Evolutionary conservation across 2,797 vertebrate genomes (phyloP).

Genomic region (Neomorphus geoffroyi): DNA sequence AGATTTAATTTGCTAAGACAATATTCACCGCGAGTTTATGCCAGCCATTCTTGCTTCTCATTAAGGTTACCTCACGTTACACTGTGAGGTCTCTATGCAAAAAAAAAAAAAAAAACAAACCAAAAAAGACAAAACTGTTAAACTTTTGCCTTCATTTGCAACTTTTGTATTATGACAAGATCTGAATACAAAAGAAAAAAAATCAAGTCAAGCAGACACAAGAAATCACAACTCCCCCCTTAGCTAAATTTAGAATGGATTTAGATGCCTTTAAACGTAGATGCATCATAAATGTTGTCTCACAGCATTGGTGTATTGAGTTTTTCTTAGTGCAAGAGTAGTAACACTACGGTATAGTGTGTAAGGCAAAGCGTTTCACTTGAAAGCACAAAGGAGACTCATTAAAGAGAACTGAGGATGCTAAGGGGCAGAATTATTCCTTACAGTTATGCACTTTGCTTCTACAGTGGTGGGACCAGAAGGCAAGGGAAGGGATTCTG

Average conservation of each 20-base stretch:
- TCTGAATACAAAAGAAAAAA: not conserved
- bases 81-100: not conserved
- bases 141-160: not conserved
- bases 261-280: not conserved
- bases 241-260: not conserved
- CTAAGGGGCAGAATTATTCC: no score
- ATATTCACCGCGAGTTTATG: conserved; percentile 22
- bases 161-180: not conserved
- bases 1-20: conserved; percentile 58
- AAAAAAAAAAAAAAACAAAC: not conserved
- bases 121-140: not conserved
- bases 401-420: no score
- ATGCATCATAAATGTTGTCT: not conserved
- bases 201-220: not conserved
- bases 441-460: not conserved
- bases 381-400: no score
- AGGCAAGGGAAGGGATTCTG: no score
- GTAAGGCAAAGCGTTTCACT: not conserved
- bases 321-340: not conserved
- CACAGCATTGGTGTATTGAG: not conserved
- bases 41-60: conserved; percentile 12
- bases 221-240: not conserved
- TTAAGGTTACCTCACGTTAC: conserved; percentile 11
- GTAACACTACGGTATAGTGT: fast-evolving
- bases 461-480: not conserved